Evolutionary conservation across 2,113 vertebrate genomes (phyloP), one percentile per base, ranked within the genome.

Genomic region (Tragelaphus imberbis): DNA sequence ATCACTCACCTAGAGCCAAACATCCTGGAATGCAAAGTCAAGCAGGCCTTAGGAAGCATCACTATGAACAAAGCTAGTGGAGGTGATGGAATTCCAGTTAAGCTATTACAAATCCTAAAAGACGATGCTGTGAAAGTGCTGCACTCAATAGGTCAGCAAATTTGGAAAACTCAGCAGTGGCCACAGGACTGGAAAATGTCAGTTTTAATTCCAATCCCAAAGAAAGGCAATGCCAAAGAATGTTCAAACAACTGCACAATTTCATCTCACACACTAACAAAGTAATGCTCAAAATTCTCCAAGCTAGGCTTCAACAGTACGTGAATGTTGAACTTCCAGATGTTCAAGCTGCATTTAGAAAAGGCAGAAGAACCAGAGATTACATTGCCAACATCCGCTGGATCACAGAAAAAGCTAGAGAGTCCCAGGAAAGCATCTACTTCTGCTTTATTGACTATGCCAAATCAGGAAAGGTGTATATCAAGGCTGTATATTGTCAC

Each of bases 301-400:
- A 71, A 71, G 4, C 19, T 21, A 40, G 19, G 68, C 10, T 40
- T 71, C n/a, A 36, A 23, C 10, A 71, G 9, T 71, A 71, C 10
- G 21, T 71, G 19, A 40, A 36, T 23, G 8, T 19, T 71, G 19
- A 71, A 23, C n/a, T 71, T 23, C 68, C n/a, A 71, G 10, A 71
- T 71, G n/a, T 36, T 71, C n/a, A 71, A 71, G 4, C 17, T 71
- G 9, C 0, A 12, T 40, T 71, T 71, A 23, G 19, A 71, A 71
- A 71, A 40, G 5, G 19, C 68, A 71, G 17, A 71, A 10, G 9
- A 6, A 71, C 19, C 19, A 40, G n/a, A 36, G n/a, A 71, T 23
- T 10, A 40, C 5, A 71, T 71, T 71, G 68, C n/a, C 68, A 40
- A 40, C 19, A 71, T 36, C 68, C 0, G 0, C 0, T 40, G n/a